Base-by-base conservation (phyloP, 2,888 invertebrate species). In the Ophraella communa region DNA sequence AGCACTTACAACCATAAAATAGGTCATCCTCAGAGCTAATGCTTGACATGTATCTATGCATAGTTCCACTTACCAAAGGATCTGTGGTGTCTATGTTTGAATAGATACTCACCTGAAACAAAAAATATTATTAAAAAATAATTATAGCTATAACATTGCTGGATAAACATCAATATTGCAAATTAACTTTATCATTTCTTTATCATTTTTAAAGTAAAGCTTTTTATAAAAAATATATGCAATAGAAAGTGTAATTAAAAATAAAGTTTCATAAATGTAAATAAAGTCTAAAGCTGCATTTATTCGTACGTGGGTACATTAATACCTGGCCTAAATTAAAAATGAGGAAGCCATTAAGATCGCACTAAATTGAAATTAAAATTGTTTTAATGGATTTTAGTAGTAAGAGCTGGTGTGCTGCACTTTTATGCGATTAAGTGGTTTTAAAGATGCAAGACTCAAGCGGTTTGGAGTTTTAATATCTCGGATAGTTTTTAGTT, bases 361-460 rank as follows among this genome's bases (percentile, higher is more conserved):
- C 27, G 1, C 8, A 14, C 49, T 8, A 51, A 27, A 51, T 24
- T 51, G 27, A 51, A 51, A 51, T 51, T 51, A 23, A 49, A 49
- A 49, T 47, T 21, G 24, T 23, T 49, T 49, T 49, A 49, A 49
- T 49, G 49, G 49, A 49, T 49, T 49, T 23, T 23, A 24, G 49
- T 23, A 14, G 49, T 23, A 23, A 18, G 24, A 49, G 11, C 49
- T 23, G 49, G 24, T 23, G 11, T 35, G 14, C 21, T 23, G 24
- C 49, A 24, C 49, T 49, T 45, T 35, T 35, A 35, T 35, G 35
- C 35, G 4, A 35, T n/a, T 30, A 30, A 30, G 30, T 30, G 11
- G 30, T 30, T 30, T 30, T 30, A 30, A 30, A 11, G 30, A 30
- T 30, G 30, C 4, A 14, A 35, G 35, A 3, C 35, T 14, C 14